Evolutionary conservation across 30 jellyfish, hydroid and myxozoan species (phyloP).

Genomic region (Phacellophora camtschatica): DNA sequence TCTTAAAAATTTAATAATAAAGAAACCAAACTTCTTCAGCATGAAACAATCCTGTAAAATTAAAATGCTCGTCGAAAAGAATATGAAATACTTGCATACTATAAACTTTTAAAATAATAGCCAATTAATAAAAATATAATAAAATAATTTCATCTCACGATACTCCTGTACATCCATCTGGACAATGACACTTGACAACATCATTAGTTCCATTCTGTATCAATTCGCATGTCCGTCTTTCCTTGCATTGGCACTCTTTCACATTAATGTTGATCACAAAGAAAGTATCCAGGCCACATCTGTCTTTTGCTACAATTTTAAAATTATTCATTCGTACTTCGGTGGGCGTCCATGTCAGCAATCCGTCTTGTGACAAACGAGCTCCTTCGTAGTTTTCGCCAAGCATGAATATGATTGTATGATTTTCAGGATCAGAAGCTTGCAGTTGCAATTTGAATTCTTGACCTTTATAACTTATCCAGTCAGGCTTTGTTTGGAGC

Average conservation of each 20-base stretch:
- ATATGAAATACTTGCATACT: no score
- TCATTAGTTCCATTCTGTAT: constrained; percentile 10
- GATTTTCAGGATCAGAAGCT: constrained; percentile 84
- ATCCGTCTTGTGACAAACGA: constrained; percentile 47
- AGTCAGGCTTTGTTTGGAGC: not conserved
- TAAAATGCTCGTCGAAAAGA: no score
- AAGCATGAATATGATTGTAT: constrained; percentile 32
- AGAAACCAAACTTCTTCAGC: no score
- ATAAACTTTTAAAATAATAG: not conserved
- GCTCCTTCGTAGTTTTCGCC: constrained; percentile 58
- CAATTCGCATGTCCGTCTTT: constrained; percentile 31
- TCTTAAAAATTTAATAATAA: no score
- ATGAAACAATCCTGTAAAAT: no score
- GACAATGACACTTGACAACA: constrained; percentile 44
- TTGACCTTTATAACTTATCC: constrained; percentile 39
- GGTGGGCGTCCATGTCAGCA: constrained; percentile 44
- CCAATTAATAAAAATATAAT: not conserved
- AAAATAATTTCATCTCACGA: constrained; percentile 17
- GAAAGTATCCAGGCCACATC: constrained; percentile 56
- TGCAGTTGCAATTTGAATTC: constrained; percentile 20
- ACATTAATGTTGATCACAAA: constrained; percentile 16
- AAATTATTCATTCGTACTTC: not conserved
- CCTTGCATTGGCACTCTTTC: constrained; percentile 54
- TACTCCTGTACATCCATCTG: constrained; percentile 76
- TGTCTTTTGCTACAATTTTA: constrained; percentile 38